Conservation (phyloP, 2,797 vertebrate species). For the Sebastes trivittatus region DNA sequence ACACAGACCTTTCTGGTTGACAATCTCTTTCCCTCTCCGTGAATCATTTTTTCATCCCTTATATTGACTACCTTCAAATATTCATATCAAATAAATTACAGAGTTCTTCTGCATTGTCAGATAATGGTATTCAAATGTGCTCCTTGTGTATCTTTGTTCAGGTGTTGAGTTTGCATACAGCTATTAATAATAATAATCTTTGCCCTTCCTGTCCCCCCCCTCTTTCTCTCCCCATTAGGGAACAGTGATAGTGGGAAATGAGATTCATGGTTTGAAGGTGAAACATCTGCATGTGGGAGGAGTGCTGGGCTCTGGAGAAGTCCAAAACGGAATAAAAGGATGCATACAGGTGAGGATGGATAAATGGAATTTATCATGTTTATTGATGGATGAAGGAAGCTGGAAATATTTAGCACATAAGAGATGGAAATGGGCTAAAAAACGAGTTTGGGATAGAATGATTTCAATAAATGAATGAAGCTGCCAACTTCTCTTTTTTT, state of each 20-base stretch:
- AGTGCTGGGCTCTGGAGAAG: slow-evolving; percentile 89
- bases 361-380: not conserved
- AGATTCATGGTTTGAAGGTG: slow-evolving; percentile 95
- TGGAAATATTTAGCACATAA: not conserved
- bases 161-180: slow-evolving; percentile 1
- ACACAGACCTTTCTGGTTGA: not conserved
- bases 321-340: slow-evolving; percentile 91
- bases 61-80: not conserved
- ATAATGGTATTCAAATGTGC: slow-evolving; percentile 5
- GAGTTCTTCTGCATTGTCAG: not conserved
- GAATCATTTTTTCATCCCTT: not conserved
- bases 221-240: slow-evolving; percentile 80
- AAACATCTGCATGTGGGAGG: slow-evolving; percentile 96
- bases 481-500: not conserved
- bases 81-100: not conserved
- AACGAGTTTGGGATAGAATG: not conserved
- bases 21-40: not conserved
- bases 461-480: not conserved
- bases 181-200: slow-evolving; percentile 27
- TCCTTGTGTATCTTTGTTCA: slow-evolving; percentile 1
- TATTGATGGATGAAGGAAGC: not conserved
- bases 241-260: slow-evolving; percentile 92
- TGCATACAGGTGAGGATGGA: slow-evolving; percentile 91
- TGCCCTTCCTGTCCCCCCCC: slow-evolving; percentile 10
- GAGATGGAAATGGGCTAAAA: not conserved